Base-by-base conservation (phyloP, 53 echinoderm and acorn worm genomes). In the Echinometra lucunter region DNA sequence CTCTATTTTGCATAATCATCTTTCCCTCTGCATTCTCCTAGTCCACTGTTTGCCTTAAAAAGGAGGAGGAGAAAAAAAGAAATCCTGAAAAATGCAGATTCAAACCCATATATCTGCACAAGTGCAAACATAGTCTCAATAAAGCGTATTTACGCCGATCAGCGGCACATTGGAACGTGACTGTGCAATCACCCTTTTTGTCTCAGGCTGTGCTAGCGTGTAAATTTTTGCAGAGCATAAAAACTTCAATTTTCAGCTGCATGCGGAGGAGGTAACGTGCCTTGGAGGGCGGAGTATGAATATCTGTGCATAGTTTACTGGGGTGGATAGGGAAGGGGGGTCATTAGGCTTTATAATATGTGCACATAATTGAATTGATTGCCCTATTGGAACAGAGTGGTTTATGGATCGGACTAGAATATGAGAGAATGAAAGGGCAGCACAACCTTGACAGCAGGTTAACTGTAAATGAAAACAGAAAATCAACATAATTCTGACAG, bases 71-170 rank as follows among this genome's bases (percentile, higher is more conserved):
- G 49, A 9, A 72, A 32, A 72, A 35, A 47, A 28, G 49, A 85
- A n/a, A 1, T 85, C 49, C 37, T 49, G 12, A 53, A 53, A 85
- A 47, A 49, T 49, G n/a, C 47, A 85, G 85, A 85, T 49, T 85
- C 45, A 85, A 49, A 85, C 85, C 85, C 85, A 85, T 85, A 85
- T 85, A 78, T 42, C 78, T 78, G 78, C 78, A 38, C 78, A n/a
- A 47, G 49, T 85, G 85, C 85, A 85, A 85, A 89, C 89, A 58
- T 89, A 35, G 27, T 15, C 89, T 58, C 37, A 40, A 89, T 37
- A 89, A 89, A 89, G 34, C 58, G 58, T 89, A 89, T 89, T 89
- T 89, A 60, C 89, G 89, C 37, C 63, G 58, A 89, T 89, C 89
- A 89, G 7, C 28, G 89, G 38, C 89, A 38, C 60, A 89, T 37